Evolutionary conservation across 2,888 invertebrate genomes (phyloP).

Genomic region (Tetropium fuscum): DNA sequence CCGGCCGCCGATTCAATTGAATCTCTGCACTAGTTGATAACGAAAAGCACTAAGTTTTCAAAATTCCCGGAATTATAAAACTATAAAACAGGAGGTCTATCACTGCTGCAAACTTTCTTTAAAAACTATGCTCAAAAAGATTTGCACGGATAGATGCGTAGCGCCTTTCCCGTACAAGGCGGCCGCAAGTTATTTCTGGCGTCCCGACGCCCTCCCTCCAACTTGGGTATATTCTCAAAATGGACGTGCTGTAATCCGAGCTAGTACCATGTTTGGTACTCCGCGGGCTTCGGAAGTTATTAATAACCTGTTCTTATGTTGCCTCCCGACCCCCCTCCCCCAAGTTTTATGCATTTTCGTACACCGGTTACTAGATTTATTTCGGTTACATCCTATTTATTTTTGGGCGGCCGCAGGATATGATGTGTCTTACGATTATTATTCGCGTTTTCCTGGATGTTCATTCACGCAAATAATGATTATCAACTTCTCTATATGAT

Average conservation of each 20-base stretch:
- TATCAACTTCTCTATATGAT: too few species aligned
- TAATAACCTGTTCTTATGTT: slow-evolving; percentile 65
- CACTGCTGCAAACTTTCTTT: slow-evolving; percentile 13
- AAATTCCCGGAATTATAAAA: not conserved
- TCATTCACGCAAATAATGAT: too few species aligned
- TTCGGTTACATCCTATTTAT: slow-evolving; percentile 32
- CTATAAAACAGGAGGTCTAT: not conserved
- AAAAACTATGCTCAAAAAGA: slow-evolving; percentile 38
- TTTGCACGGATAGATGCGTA: slow-evolving; percentile 37
- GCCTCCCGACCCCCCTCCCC: slow-evolving; percentile 42
- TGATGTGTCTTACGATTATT: slow-evolving; percentile 26
- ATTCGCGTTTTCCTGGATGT: slow-evolving; percentile 25
- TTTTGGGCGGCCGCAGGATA: slow-evolving; percentile 32
- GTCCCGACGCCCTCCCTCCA: slow-evolving; percentile 62
- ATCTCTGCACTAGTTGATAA: slow-evolving; percentile 1
- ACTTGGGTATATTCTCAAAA: slow-evolving; percentile 71
- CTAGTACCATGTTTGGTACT: slow-evolving; percentile 77
- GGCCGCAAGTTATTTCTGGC: slow-evolving; percentile 62
- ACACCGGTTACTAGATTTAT: slow-evolving; percentile 29
- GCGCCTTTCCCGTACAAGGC: slow-evolving; percentile 61
- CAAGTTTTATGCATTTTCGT: slow-evolving; percentile 31
- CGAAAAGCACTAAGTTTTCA: too few species aligned
- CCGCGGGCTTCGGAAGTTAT: slow-evolving; percentile 61
- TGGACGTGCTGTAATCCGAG: slow-evolving; percentile 77
- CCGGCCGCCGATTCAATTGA: too few species aligned